Evolutionary conservation across 2,888 invertebrate genomes (phyloP).

Genomic region (Protophormia terraenovae): DNA sequence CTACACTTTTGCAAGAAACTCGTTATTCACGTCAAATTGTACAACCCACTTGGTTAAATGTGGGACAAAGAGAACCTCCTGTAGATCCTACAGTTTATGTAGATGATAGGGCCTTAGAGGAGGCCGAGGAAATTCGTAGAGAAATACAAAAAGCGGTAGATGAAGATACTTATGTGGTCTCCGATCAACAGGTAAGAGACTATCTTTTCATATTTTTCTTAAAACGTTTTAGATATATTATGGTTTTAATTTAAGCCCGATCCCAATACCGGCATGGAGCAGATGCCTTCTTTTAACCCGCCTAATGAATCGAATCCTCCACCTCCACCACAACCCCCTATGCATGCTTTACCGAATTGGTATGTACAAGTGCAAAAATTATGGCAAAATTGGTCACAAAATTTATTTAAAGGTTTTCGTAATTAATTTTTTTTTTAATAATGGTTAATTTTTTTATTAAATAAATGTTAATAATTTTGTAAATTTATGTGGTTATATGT

Average conservation of each 20-base stretch:
- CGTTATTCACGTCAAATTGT: constrained; percentile 70
- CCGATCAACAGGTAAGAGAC: constrained; percentile 70
- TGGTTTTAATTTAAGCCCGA: background rate
- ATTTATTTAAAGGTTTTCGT: constrained; percentile 14
- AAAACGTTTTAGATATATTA: background rate
- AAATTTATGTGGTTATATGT: background rate
- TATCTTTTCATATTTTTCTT: background rate
- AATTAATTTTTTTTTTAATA: background rate
- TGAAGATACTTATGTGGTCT: constrained; percentile 72
- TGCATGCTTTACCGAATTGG: background rate
- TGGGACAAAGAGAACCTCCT: background rate
- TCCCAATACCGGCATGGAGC: background rate
- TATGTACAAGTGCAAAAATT: background rate
- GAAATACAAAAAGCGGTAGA: constrained; percentile 73
- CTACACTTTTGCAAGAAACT: background rate
- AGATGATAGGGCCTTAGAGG: constrained; percentile 71
- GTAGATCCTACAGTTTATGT: constrained; percentile 70
- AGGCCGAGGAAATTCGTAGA: constrained; percentile 72
- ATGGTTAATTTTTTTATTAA: background rate
- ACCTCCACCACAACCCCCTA: background rate
- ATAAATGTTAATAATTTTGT: background rate
- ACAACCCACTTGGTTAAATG: constrained; percentile 72
- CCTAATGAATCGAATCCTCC: background rate
- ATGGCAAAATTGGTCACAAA: constrained; percentile 11
- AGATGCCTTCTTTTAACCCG: background rate